Base-by-base conservation (phyloP, 2,113 vertebrate species). In the Siniperca chuatsi region DNA sequence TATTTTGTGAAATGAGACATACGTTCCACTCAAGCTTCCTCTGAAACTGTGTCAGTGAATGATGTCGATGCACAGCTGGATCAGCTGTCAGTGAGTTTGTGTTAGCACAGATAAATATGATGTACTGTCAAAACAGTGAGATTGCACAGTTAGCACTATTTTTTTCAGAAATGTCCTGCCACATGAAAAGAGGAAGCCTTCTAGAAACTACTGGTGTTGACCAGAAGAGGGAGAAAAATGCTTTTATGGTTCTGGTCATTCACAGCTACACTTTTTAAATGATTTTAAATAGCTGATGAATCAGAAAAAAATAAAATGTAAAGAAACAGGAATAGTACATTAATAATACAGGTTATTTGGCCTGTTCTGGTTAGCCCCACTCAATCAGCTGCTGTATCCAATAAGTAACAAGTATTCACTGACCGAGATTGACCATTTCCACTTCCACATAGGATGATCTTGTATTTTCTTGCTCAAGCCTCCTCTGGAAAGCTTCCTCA, bases 51-150 rank as follows among this genome's bases (percentile, higher is more conserved):
- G 23, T 8, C 48, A 48, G 57, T 60, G 66, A 65, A 25, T 76
- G 50, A 62, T 79, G 54, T 48, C 1, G 6, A 44, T 33, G 55
- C 55, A 64, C 55, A 80, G 64, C 46, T 64, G 57, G 57, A 82
- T 80, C 46, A 20, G 16, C 55, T 73, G 72, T 81, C 37, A 35
- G 29, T 6, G 75, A 50, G 55, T 68, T 68, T 74, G 74, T 60
- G 25, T 69, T 70, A 54, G 69, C 16, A 33, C 48, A 60, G 21
- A 85, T 78, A n/a, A 60, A 75, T 50, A 42, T 62, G n/a, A 78
- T 67, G 46, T 25, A 7, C 54, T 52, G 48, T 48, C 66, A 48
- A 70, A 75, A 44, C 21, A 60, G 13, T 58, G 60, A 46, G 37
- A 58, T 23, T 8, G 62, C 62, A 42, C 18, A 33, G 44, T 60